Percentiles rank a stretch among this genome's conserved stretches.
These are phyloP conservation scores for Colletes latitarsis DNA, from an alignment of 1,140 invertebrate genomes.

Conservation along the genomic window DNA sequence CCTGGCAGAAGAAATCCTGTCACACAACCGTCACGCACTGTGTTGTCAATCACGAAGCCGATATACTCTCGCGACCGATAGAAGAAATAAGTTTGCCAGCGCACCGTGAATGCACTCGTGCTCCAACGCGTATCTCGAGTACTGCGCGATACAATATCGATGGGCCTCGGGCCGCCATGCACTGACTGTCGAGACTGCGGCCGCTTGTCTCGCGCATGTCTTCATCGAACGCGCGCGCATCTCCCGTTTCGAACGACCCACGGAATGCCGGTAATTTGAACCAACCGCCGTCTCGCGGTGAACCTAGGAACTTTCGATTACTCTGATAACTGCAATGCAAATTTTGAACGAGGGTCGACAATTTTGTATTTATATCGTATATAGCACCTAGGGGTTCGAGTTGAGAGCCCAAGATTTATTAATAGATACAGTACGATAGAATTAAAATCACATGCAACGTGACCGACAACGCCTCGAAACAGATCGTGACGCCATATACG, in stretches of 20 bases:
- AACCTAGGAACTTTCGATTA: too few species aligned
- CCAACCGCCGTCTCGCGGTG: too few species aligned
- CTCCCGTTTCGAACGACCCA: constrained; percentile 42
- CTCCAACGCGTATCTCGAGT: constrained; percentile 43
- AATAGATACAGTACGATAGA: too few species aligned
- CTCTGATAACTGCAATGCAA: too few species aligned
- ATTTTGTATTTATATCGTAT: too few species aligned
- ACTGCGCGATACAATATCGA: constrained; percentile 56
- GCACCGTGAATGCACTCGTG: constrained; percentile 29
- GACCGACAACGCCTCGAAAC: too few species aligned
- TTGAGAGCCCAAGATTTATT: too few species aligned
- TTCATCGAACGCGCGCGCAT: constrained; percentile 54
- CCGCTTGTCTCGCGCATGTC: constrained; percentile 55
- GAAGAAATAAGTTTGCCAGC: constrained; percentile 5
- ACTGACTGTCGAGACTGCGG: constrained; percentile 63
- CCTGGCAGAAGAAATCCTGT: constrained; percentile 13
- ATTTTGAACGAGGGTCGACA: too few species aligned
- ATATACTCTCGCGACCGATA: constrained; percentile 3
- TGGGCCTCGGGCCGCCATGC: constrained; percentile 71
- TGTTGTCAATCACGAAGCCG: constrained; percentile 18
- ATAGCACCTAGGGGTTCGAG: too few species aligned
- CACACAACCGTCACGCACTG: constrained; percentile 30
- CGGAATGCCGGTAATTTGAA: neutral
- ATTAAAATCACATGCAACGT: too few species aligned
- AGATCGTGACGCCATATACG: too few species aligned